These are phyloP conservation scores for Carcharodon carcharias DNA, from an alignment of 2,797 vertebrate genomes.

Conservation along the genomic window DNA sequence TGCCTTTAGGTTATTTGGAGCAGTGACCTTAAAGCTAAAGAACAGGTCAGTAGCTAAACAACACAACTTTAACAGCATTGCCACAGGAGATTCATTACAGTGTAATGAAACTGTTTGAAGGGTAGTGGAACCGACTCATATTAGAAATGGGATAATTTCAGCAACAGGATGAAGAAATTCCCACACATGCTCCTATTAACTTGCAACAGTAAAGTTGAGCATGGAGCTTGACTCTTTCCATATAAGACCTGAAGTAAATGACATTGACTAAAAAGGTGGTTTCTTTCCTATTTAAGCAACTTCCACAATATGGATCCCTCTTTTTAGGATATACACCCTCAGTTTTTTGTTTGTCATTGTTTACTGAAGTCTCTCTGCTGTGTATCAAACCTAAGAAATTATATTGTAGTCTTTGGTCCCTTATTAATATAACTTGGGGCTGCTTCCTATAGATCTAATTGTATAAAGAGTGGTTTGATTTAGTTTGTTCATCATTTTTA, in stretches of 20 bases:
- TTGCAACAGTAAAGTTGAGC: background rate
- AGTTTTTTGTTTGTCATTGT: background rate
- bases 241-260: background rate
- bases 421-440: background rate
- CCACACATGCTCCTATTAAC: background rate
- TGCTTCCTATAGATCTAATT: background rate
- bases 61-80: background rate
- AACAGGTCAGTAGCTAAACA: background rate
- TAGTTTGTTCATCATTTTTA: background rate
- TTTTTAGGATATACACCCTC: background rate
- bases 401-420: background rate
- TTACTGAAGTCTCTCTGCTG: background rate
- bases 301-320: background rate
- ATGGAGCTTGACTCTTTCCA: background rate
- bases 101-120: background rate
- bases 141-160: background rate
- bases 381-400: background rate
- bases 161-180: background rate
- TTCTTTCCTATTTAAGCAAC: background rate
- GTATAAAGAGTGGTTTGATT: background rate
- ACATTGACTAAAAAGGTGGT: background rate
- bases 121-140: background rate
- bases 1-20: background rate
- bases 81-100: background rate
- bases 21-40: background rate